Percentiles rank a stretch among this genome's conserved stretches.
Conservation (phyloP, 2,888 invertebrate species). For the Liopterus haemorrhoidalis region DNA sequence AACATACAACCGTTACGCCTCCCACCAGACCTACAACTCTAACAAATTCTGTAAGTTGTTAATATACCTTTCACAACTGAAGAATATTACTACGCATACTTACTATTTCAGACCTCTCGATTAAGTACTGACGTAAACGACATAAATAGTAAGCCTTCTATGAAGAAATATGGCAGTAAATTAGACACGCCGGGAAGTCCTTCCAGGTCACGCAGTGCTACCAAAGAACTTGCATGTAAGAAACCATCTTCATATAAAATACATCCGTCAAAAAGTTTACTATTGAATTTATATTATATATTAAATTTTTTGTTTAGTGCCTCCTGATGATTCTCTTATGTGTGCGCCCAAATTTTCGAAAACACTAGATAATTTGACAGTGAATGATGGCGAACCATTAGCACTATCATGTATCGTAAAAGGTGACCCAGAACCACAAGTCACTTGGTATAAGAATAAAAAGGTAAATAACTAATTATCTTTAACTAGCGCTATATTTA, state of each 20-base stretch:
- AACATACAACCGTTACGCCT: slow-evolving; percentile 49
- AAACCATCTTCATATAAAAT: slow-evolving; percentile 33
- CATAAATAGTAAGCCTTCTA: slow-evolving; percentile 47
- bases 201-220: slow-evolving; percentile 80
- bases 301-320: slow-evolving; percentile 53
- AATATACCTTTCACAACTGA: slow-evolving; percentile 38
- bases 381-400: slow-evolving; percentile 82
- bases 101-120: too few species aligned
- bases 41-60: slow-evolving; percentile 38
- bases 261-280: slow-evolving; percentile 1
- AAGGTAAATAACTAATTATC: slow-evolving; percentile 48
- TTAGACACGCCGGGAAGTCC: slow-evolving; percentile 73
- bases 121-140: slow-evolving; percentile 45
- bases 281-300: slow-evolving; percentile 1
- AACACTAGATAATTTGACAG: slow-evolving; percentile 65
- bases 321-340: slow-evolving; percentile 81
- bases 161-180: slow-evolving; percentile 63
- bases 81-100: neutral
- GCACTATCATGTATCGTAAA: slow-evolving; percentile 76
- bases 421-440: slow-evolving; percentile 90
- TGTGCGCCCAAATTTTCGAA: slow-evolving; percentile 80
- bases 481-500: neutral
- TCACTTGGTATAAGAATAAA: slow-evolving; percentile 85
- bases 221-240: slow-evolving; percentile 81
- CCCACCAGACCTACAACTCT: slow-evolving; percentile 43